phyloP scores from a whole-genome alignment of 2,888 invertebrate species.

The Lysandra bellargus region DNA sequence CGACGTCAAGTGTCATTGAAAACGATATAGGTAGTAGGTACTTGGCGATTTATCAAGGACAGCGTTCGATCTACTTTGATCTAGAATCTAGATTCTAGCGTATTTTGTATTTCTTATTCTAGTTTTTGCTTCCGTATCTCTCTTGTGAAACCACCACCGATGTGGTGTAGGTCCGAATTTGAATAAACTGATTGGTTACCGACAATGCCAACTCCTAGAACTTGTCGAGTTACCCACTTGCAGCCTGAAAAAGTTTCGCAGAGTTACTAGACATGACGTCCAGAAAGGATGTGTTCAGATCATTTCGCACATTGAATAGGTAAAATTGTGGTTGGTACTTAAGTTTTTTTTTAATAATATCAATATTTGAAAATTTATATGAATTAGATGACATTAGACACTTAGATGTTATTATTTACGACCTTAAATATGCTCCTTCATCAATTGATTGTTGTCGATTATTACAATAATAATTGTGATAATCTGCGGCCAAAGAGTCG shows the following conservation, averaged over 20 bases:
- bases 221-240: conserved; percentile 9
- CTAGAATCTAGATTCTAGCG: conserved; percentile 29
- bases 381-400: too few species aligned
- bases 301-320: background rate
- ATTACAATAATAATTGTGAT: background rate
- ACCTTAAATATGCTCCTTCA: background rate
- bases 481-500: background rate
- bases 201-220: conserved; percentile 14
- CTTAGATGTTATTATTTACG: background rate
- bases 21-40: conserved; percentile 24
- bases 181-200: conserved; percentile 21
- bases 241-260: background rate
- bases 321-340: too few species aligned
- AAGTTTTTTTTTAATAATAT: too few species aligned
- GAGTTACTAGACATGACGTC: background rate
- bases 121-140: conserved; percentile 23
- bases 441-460: background rate
- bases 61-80: conserved; percentile 24
- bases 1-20: conserved; percentile 43
- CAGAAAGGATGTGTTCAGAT: background rate
- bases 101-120: conserved; percentile 25
- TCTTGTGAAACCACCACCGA: background rate
- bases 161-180: conserved; percentile 5
- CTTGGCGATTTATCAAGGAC: conserved; percentile 40
- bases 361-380: too few species aligned